Conservation (phyloP, 2,113 vertebrate genomes). For the Orycteropus afer region DNA sequence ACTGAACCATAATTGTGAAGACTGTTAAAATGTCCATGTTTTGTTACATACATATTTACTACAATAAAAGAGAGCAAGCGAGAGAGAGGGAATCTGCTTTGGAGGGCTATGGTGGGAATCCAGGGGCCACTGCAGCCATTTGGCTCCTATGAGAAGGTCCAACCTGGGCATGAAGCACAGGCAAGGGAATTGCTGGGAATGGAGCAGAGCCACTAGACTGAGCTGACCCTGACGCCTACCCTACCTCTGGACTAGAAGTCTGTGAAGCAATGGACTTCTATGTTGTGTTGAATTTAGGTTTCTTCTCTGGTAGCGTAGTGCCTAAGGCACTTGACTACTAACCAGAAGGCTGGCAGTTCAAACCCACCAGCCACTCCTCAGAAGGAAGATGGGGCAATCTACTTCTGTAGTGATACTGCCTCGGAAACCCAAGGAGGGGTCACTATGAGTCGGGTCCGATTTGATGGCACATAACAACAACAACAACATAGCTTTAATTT, state of each 20-base stretch:
- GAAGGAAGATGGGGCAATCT: too few species aligned
- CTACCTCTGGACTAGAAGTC: neutral
- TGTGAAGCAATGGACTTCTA: neutral
- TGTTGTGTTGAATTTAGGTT: neutral
- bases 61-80: neutral
- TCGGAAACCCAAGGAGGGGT: too few species aligned
- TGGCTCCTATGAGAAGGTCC: neutral
- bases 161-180: neutral
- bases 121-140: neutral
- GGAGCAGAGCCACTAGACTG: neutral
- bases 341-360: too few species aligned
- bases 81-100: neutral
- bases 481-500: too few species aligned
- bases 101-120: neutral
- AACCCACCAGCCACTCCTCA: too few species aligned
- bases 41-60: neutral
- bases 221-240: neutral
- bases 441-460: too few species aligned
- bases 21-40: neutral
- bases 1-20: too few species aligned
- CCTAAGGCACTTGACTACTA: too few species aligned
- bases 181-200: neutral
- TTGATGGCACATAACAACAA: too few species aligned
- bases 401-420: too few species aligned
- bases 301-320: neutral